A percentile compares a stretch with the other conserved stretches of the same genome.
Evolutionary conservation across 2,113 vertebrate species (phyloP).

Genomic region (Amphiprion ocellaris): DNA sequence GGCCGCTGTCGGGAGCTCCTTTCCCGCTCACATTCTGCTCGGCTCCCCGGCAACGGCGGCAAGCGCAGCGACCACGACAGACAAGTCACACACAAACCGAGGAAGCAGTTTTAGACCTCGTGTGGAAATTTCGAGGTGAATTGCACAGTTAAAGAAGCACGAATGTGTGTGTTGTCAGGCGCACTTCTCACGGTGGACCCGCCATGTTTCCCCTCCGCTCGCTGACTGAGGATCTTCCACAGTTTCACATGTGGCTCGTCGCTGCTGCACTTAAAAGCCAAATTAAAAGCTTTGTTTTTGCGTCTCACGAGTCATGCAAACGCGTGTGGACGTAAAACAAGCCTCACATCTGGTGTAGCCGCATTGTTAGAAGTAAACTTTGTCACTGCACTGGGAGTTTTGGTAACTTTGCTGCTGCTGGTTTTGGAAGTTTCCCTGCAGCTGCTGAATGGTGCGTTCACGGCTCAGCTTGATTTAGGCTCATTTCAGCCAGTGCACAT

Average conservation of each 20-base stretch:
- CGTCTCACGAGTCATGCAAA: neutral
- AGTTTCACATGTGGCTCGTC: neutral
- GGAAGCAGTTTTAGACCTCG: neutral
- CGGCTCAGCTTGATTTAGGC: constrained; percentile 10
- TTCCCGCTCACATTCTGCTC: neutral
- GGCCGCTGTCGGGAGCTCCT: constrained; percentile 41
- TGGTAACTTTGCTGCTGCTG: constrained; percentile 1
- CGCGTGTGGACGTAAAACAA: neutral
- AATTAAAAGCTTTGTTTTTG: neutral
- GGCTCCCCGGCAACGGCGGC: neutral
- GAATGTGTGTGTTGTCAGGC: neutral
- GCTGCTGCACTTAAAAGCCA: neutral
- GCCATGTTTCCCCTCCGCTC: constrained; percentile 45
- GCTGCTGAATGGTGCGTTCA: constrained; percentile 31
- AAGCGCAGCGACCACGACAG: neutral
- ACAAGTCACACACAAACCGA: neutral
- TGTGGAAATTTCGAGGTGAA: neutral
- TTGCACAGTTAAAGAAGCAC: neutral
- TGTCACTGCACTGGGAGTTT: neutral
- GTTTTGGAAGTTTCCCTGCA: neutral
- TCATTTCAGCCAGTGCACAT: constrained; percentile 41
- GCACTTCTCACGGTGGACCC: constrained; percentile 26
- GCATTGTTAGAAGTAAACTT: neutral
- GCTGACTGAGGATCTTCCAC: neutral
- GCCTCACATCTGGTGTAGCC: neutral